Evolutionary conservation across 2,113 vertebrate genomes (phyloP).

Genomic region (Equus przewalskii): DNA sequence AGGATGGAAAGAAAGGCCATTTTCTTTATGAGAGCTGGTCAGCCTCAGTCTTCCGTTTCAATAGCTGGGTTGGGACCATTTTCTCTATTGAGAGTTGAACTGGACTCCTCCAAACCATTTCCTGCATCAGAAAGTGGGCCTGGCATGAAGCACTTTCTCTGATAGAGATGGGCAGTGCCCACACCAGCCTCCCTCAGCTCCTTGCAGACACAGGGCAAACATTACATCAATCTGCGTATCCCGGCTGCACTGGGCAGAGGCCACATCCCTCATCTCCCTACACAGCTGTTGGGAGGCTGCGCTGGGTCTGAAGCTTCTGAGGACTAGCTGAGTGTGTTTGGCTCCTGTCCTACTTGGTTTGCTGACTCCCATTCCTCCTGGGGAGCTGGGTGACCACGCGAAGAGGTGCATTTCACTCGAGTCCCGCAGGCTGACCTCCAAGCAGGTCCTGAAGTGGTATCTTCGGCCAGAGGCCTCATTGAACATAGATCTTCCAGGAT

Average conservation of each 20-base stretch:
- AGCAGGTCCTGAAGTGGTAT: not conserved
- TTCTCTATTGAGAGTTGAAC: accelerated
- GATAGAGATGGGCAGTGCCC: not conserved
- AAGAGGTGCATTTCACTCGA: not conserved
- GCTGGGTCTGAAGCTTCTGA: accelerated
- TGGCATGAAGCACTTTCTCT: not conserved
- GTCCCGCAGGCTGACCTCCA: not conserved
- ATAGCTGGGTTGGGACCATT: accelerated
- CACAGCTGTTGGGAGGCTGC: accelerated
- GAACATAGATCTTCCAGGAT: accelerated
- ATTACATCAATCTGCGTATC: accelerated
- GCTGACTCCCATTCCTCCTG: not conserved
- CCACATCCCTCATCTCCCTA: accelerated
- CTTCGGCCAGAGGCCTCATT: not conserved
- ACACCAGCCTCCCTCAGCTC: not conserved
- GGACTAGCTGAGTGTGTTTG: not conserved
- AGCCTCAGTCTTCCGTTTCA: accelerated
- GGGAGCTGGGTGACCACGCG: not conserved
- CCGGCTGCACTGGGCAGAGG: not conserved
- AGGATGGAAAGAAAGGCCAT: not conserved
- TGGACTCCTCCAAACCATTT: not conserved
- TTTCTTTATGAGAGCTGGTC: accelerated
- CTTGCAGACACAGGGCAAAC: not conserved
- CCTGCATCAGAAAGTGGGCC: accelerated
- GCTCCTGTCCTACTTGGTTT: not conserved